phyloP scores from a whole-genome alignment of 2,113 vertebrate species.

The Menidia beryllina region DNA sequence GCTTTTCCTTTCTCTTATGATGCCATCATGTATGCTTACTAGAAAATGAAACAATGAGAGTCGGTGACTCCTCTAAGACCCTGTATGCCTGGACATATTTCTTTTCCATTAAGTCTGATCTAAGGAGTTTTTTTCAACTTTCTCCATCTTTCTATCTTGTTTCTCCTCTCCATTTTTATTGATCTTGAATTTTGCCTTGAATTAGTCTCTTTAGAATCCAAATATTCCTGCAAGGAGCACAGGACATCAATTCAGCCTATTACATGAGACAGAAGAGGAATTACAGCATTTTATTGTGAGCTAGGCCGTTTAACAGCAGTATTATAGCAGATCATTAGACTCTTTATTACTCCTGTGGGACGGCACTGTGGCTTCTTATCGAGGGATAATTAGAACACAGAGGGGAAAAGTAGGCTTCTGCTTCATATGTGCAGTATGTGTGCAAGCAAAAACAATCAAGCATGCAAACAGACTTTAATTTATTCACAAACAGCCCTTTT shows the following conservation, averaged over 20 bases:
- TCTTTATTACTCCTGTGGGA: slow-evolving; percentile 75
- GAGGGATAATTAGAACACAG: slow-evolving; percentile 76
- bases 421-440: slow-evolving; percentile 38
- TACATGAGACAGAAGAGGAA: slow-evolving; percentile 79
- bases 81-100: slow-evolving; percentile 47
- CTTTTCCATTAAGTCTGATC: slow-evolving; percentile 63
- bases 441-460: slow-evolving; percentile 38
- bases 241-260: slow-evolving; percentile 79
- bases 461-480: slow-evolving; percentile 23
- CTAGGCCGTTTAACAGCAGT: slow-evolving; percentile 77
- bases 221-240: slow-evolving; percentile 59
- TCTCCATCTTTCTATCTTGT: slow-evolving; percentile 5
- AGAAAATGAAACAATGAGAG: slow-evolving; percentile 50
- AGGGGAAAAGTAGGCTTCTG: slow-evolving; percentile 60
- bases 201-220: slow-evolving; percentile 55
- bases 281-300: slow-evolving; percentile 80
- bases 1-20: slow-evolving; percentile 9
- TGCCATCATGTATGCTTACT: slow-evolving; percentile 12
- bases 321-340: slow-evolving; percentile 82
- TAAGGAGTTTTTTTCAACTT: neutral
- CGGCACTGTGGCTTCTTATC: slow-evolving; percentile 57
- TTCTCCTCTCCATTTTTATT: slow-evolving; percentile 7
- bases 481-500: slow-evolving; percentile 38
- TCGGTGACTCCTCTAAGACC: slow-evolving; percentile 60
- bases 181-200: slow-evolving; percentile 14